Evolutionary conservation across 1,140 invertebrate species (phyloP).

Genomic region (Bombus vancouverensis): DNA sequence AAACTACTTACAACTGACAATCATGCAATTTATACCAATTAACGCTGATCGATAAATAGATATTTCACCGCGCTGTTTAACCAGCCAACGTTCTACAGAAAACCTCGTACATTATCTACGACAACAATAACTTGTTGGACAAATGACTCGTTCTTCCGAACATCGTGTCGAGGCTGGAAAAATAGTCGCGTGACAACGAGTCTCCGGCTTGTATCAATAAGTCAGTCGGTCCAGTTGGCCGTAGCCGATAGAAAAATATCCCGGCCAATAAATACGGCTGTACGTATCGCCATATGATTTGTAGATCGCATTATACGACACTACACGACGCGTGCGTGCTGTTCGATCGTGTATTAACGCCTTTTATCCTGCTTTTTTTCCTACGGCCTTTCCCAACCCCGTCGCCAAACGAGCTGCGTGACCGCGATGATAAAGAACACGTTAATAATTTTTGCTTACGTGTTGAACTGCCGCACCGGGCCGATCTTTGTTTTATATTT

Average conservation of each 20-base stretch:
- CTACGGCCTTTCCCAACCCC: background rate
- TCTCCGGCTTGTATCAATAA: conserved; percentile 33
- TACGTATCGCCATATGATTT: conserved; percentile 41
- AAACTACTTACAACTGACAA: background rate
- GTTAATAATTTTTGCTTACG: conserved; percentile 30
- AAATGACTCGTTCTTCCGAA: background rate
- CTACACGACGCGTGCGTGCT: conserved; percentile 39
- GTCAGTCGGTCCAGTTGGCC: conserved; percentile 32
- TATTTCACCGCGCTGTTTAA: background rate
- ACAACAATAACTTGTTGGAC: background rate
- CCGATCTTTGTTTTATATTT: background rate
- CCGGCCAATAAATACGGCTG: conserved; percentile 30
- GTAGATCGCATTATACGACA: conserved; percentile 43
- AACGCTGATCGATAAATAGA: background rate
- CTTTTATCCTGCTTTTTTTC: background rate
- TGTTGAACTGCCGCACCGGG: background rate
- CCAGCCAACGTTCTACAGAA: background rate
- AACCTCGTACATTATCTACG: background rate
- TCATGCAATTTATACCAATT: background rate
- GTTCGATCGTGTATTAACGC: conserved; percentile 48
- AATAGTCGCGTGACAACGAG: conserved; percentile 47
- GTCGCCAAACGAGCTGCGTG: conserved; percentile 3
- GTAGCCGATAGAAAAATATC: conserved; percentile 27
- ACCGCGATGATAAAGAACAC: conserved; percentile 31
- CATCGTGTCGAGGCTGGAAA: background rate